A percentile compares a stretch with the other conserved stretches of the same genome.
These are phyloP conservation scores for Ennomos quercinarius DNA, from an alignment of 2,888 invertebrate species.

Conservation along the genomic window DNA sequence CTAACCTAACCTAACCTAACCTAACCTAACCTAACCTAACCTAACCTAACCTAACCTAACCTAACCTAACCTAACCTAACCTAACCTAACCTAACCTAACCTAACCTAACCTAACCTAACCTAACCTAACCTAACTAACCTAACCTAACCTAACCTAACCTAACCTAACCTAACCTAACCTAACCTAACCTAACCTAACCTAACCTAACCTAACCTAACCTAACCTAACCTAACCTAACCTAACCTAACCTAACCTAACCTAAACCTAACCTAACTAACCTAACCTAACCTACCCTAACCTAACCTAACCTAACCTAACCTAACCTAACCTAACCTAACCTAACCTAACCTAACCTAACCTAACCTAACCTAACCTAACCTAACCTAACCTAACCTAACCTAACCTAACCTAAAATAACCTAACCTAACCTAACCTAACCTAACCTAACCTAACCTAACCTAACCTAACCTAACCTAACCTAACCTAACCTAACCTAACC, in stretches of 20 bases:
- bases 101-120: conserved; percentile 5
- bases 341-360: conserved; percentile 9
- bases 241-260: conserved; percentile 1
- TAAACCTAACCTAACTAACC: background rate
- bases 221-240: conserved; percentile 1
- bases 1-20: conserved; percentile 5
- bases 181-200: conserved; percentile 1
- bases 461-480: conserved; percentile 9
- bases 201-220: conserved; percentile 1
- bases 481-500: conserved; percentile 9
- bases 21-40: conserved; percentile 5
- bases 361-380: conserved; percentile 6
- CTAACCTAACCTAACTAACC: conserved; percentile 1
- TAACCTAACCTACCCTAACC: too few species aligned
- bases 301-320: conserved; percentile 10
- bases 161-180: conserved; percentile 1
- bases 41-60: conserved; percentile 5
- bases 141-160: conserved; percentile 1
- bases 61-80: conserved; percentile 5
- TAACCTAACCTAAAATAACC: too few species aligned
- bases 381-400: conserved; percentile 7
- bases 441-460: conserved; percentile 9
- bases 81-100: conserved; percentile 5
- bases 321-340: conserved; percentile 9
- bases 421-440: conserved; percentile 13